Conservation (phyloP, 2,888 invertebrate genomes). For the Amaurobius ferox region DNA sequence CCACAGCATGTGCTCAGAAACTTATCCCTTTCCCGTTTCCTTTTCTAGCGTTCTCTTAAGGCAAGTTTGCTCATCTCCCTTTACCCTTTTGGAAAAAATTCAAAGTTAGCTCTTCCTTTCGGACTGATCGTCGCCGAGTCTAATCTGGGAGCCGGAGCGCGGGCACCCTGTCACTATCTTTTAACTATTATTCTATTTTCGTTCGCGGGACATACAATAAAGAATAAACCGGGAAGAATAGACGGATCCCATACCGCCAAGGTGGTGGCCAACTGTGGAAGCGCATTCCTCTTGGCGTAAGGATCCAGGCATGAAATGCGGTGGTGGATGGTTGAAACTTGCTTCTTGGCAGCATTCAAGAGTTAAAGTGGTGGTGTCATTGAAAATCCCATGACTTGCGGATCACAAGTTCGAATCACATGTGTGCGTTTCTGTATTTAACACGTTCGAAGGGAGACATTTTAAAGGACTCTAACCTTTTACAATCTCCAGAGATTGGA, state of each 20-base stretch:
- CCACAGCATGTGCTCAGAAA: neutral
- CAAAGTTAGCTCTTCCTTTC: neutral
- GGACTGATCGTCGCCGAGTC: neutral
- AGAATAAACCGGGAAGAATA: neutral
- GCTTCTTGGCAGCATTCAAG: too few species aligned
- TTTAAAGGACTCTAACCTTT: too few species aligned
- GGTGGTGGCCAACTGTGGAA: conserved; percentile 8
- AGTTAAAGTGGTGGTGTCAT: too few species aligned
- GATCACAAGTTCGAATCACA: too few species aligned
- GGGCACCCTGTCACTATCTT: neutral
- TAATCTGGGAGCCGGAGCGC: neutral
- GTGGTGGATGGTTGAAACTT: too few species aligned
- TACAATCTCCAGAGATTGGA: too few species aligned
- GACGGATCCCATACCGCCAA: neutral
- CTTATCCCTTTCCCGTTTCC: neutral
- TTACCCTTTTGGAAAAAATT: conserved; percentile 15
- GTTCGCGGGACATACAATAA: neutral
- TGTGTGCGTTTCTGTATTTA: too few species aligned
- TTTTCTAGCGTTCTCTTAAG: neutral
- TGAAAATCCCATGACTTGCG: too few species aligned
- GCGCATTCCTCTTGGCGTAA: neutral
- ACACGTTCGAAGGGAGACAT: too few species aligned
- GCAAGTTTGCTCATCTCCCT: neutral
- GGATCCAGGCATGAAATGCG: too few species aligned
- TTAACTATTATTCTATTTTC: neutral